Evolutionary conservation across 2,113 vertebrate genomes (phyloP).

Genomic region (Hippotragus niger): DNA sequence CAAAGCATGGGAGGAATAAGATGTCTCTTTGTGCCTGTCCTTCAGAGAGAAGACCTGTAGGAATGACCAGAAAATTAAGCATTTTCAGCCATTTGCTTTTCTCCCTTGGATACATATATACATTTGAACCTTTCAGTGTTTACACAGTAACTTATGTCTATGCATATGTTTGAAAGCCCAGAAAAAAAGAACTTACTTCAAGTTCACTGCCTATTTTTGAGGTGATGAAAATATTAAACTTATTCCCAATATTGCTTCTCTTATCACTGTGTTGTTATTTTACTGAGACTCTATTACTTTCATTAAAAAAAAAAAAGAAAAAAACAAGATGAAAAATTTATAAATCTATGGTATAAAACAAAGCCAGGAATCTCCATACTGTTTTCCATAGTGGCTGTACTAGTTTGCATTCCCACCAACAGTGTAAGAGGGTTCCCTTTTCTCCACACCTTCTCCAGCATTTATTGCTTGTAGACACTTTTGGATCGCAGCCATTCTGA

Average conservation of each 20-base stretch:
- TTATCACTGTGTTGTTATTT: neutral
- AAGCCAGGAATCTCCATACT: neutral
- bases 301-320: neutral
- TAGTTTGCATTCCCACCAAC: too few relatives aligned
- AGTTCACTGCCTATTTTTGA: neutral
- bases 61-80: neutral
- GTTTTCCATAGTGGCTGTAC: too few relatives aligned
- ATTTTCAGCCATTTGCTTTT: neutral
- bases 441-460: too few relatives aligned
- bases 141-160: neutral
- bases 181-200: neutral
- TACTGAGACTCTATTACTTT: neutral
- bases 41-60: neutral
- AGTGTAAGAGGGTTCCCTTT: too few relatives aligned
- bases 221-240: neutral
- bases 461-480: too few relatives aligned
- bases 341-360: neutral
- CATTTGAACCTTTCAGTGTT: neutral
- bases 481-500: too few relatives aligned
- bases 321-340: neutral
- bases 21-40: neutral
- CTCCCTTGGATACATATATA: neutral
- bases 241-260: neutral
- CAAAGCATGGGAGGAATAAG: neutral
- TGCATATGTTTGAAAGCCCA: neutral